Conservation (phyloP, 1,140 invertebrate genomes). For the Bombyx mandarina region DNA sequence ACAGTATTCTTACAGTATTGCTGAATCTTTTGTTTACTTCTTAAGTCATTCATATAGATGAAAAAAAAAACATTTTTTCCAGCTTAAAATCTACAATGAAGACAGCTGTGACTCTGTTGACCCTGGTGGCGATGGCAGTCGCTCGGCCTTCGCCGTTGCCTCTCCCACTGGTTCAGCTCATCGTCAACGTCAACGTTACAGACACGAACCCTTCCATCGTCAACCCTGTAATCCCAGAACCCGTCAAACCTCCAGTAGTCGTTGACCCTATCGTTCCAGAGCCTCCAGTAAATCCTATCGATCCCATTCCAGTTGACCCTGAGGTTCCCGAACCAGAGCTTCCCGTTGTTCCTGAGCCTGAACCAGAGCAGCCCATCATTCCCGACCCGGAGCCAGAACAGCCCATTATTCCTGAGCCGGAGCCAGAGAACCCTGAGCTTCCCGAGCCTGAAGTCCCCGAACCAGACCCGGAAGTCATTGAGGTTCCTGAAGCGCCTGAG, state of each 20-base stretch:
- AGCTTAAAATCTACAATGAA: conserved; percentile 2
- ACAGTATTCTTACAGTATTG: too few species aligned
- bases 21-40: too few species aligned
- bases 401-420: not conserved
- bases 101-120: not conserved
- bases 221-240: not conserved
- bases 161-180: conserved; percentile 1
- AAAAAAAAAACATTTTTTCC: not conserved
- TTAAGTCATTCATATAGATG: too few species aligned
- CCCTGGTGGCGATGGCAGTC: not conserved
- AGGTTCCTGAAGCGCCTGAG: not conserved
- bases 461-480: not conserved
- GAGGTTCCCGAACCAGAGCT: not conserved
- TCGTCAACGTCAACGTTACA: conserved; percentile 1
- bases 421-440: not conserved
- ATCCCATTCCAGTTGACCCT: too few species aligned
- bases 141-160: not conserved
- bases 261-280: not conserved
- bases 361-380: not conserved
- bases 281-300: not conserved
- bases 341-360: not conserved
- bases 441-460: not conserved
- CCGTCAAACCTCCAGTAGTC: not conserved
- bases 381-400: not conserved
- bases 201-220: conserved; percentile 1